Percentiles rank a stretch among this genome's conserved stretches.
Conservation (phyloP, 2,113 vertebrate species). For the Euleptes europaea region DNA sequence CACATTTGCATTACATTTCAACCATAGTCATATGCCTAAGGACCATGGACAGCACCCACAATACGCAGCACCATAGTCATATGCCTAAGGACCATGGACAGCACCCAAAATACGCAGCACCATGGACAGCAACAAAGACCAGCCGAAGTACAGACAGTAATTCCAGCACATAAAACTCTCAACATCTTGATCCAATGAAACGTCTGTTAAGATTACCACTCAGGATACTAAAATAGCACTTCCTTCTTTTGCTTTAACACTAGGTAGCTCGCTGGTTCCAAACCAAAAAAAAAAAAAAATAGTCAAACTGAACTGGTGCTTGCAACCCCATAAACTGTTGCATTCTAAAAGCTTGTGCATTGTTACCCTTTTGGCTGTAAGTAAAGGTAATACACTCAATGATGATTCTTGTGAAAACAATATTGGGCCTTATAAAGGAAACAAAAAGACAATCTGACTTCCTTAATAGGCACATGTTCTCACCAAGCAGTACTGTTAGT, state of each 20-base stretch:
- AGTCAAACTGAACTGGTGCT: background rate
- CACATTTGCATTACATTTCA: background rate
- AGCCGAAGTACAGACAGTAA: background rate
- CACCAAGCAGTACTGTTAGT: background rate
- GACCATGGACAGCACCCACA: slow-evolving; percentile 38
- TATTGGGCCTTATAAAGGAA: background rate
- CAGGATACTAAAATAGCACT: background rate
- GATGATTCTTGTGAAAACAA: background rate
- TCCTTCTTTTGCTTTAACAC: background rate
- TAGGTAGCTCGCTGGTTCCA: background rate
- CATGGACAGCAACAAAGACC: slow-evolving; percentile 36
- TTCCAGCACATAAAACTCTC: background rate
- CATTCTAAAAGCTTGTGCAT: background rate
- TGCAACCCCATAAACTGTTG: fast-evolving
- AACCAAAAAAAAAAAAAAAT: slow-evolving; percentile 19
- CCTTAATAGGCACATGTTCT: background rate
- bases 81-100: slow-evolving; percentile 45
- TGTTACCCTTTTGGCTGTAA: background rate
- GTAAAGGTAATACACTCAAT: background rate
- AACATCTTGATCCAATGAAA: background rate
- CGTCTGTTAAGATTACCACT: background rate
- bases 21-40: background rate
- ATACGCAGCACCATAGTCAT: slow-evolving; percentile 25
- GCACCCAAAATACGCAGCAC: slow-evolving; percentile 22
- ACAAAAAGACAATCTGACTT: background rate